A percentile compares a stretch with the other conserved stretches of the same genome.
phyloP scores from a whole-genome alignment of 2,113 vertebrate genomes.

The Columba livia region DNA sequence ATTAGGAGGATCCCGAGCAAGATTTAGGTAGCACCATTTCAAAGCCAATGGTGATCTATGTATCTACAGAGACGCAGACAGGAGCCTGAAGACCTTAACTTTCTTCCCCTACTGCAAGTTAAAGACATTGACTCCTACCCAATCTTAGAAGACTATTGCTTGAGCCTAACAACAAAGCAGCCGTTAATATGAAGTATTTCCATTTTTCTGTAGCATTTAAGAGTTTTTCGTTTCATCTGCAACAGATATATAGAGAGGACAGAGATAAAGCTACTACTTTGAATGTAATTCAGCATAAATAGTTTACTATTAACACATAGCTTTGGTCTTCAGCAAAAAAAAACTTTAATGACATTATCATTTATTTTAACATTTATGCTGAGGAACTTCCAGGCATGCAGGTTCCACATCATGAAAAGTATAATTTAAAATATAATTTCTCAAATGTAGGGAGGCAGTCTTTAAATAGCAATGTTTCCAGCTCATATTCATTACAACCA shows the following conservation, averaged over 20 bases:
- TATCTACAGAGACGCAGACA: not conserved
- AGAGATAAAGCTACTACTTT: not conserved
- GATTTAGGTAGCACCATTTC: not conserved
- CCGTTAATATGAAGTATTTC: not conserved
- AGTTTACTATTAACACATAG: not conserved
- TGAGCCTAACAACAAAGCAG: not conserved
- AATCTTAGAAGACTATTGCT: not conserved
- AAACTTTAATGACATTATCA: not conserved
- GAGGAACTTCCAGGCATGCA: not conserved
- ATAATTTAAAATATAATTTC: slow-evolving; percentile 29
- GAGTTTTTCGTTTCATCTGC: not conserved
- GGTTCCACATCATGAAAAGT: slow-evolving; percentile 4
- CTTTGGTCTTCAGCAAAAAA: slow-evolving; percentile 54
- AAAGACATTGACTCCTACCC: not conserved
- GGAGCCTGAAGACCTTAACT: not conserved
- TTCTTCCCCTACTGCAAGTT: not conserved
- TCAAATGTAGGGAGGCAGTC: not conserved
- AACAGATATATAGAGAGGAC: not conserved
- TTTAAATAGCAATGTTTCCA: slow-evolving; percentile 15
- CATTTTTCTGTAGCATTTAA: not conserved
- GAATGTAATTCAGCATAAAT: not conserved
- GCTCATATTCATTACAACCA: not conserved
- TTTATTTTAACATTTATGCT: slow-evolving; percentile 42
- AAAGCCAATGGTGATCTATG: not conserved
- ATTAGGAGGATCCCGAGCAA: not conserved